Evolutionary conservation across 2,888 invertebrate species (phyloP).

Genomic region (Electrophaes corylata): DNA sequence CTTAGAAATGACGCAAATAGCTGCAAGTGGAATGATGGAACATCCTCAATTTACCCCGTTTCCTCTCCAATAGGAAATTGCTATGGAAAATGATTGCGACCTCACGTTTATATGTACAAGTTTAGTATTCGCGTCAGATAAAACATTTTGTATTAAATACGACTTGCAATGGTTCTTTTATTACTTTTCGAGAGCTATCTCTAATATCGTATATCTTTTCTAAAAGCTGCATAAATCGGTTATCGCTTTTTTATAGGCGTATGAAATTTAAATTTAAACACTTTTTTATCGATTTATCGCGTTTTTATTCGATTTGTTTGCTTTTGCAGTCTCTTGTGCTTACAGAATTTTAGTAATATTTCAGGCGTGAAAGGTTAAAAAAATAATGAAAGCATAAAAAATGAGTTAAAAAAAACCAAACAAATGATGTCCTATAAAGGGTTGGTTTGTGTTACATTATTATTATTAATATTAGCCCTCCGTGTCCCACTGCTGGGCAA

Average conservation of each 20-base stretch:
- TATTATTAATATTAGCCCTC: too few relatives aligned
- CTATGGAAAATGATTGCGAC: slow-evolving; percentile 23
- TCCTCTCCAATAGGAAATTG: slow-evolving; percentile 34
- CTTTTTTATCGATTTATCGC: background rate
- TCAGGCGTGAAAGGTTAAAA: too few relatives aligned
- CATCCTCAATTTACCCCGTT: slow-evolving; percentile 33
- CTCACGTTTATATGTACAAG: slow-evolving; percentile 19
- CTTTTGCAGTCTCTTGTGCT: too few relatives aligned
- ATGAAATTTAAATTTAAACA: background rate
- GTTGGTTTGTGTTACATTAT: too few relatives aligned
- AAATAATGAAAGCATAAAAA: too few relatives aligned
- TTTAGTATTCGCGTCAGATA: slow-evolving; percentile 26
- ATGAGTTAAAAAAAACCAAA: too few relatives aligned
- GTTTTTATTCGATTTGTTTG: background rate
- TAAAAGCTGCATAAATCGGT: background rate
- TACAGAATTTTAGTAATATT: too few relatives aligned
- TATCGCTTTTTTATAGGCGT: background rate
- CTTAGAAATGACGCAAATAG: background rate
- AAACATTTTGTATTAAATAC: slow-evolving; percentile 18
- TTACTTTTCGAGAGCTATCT: slow-evolving; percentile 22
- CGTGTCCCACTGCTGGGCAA: too few relatives aligned
- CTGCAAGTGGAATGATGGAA: slow-evolving; percentile 24
- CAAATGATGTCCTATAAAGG: too few relatives aligned
- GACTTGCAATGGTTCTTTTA: slow-evolving; percentile 17
- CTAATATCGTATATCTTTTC: slow-evolving; percentile 7